Evolutionary conservation across 2,888 invertebrate species (phyloP), one percentile per base, ranked within the genome.

Genomic region (Himalopsyche japonica): DNA sequence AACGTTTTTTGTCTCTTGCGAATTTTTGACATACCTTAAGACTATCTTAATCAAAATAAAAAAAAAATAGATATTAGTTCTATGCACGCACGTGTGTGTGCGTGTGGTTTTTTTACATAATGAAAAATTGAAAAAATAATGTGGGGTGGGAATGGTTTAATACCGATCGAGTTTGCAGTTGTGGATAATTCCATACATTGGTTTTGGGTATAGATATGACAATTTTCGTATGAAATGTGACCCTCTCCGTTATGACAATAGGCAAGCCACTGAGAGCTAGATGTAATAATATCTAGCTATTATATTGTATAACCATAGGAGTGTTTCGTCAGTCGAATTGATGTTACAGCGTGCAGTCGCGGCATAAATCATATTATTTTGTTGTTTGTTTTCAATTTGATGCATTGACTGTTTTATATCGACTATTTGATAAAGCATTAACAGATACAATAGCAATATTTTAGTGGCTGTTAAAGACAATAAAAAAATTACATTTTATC

Each of bases 311-410:
- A 48, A 80, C 48, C 80, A 48, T 48, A 12, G 47, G 80, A 47
- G 47, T 48, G 48, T 80, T 80, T 80, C 80, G 80, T 80, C 80
- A 80, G 80, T 32, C 2, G 48, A 32, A 47, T 32, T 80, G 80
- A 80, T 43, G 47, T 70, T 27, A 70, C 70, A 70, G 30, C 70
- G 27, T 70, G 70, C 70, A 70, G 30, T 30, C 30, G 70, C 15
- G 12, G 27, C 24, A 12, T 70, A 70, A 70, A 70, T 70, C 70
- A 70, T 70, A 12, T 12, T 70, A 70, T 70, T 70, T 30, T 70
- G 70, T 70, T 70, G 24, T 70, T 27, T 70, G 70, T 70, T 70
- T 70, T 70, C 24, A 70, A 70, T 70, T 70, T 70, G 70, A 70
- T 70, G 70, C 30, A 70, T 70, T 27, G 70, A 70, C 1, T 15